A percentile compares a stretch with the other conserved stretches of the same genome.
Conservation (phyloP, 1,140 invertebrate genomes). For the Ephestia elutella region DNA sequence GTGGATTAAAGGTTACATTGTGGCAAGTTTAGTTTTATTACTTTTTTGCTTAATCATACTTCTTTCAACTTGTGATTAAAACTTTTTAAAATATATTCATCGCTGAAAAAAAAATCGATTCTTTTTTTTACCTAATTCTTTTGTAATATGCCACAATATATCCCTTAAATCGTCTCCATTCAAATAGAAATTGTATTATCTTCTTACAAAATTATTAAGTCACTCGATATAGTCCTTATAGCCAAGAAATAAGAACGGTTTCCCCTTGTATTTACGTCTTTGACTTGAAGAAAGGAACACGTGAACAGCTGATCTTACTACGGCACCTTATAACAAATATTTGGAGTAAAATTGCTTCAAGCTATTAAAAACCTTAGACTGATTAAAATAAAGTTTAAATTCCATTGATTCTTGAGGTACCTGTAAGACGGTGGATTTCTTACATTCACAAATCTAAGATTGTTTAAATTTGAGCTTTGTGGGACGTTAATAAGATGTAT, state of each 20-base stretch:
- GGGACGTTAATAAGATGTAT: conserved; percentile 6
- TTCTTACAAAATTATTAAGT: conserved; percentile 4
- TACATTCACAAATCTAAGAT: neutral
- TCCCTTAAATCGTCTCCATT: neutral
- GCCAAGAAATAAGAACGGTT: neutral
- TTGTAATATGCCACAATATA: neutral
- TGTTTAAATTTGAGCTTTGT: neutral
- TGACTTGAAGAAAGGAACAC: conserved; percentile 16
- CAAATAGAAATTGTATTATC: neutral
- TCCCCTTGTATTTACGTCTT: neutral
- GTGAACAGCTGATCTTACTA: conserved; percentile 53
- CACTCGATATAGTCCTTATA: neutral
- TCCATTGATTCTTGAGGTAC: neutral
- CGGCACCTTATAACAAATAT: conserved; percentile 38
- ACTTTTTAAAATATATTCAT: neutral
- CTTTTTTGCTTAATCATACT: conserved; percentile 8
- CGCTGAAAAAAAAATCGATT: no score
- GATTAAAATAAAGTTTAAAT: neutral
- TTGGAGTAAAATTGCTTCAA: conserved; percentile 13
- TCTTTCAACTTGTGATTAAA: conserved; percentile 17
- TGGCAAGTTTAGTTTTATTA: conserved; percentile 35
- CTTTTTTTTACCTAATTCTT: neutral
- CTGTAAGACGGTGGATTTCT: conserved; percentile 10
- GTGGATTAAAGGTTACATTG: conserved; percentile 64
- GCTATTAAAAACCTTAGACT: conserved; percentile 9